A percentile compares a stretch with the other conserved stretches of the same genome.
These are phyloP conservation scores for Bombus ignitus DNA, from an alignment of 1,140 invertebrate genomes.

Conservation along the genomic window DNA sequence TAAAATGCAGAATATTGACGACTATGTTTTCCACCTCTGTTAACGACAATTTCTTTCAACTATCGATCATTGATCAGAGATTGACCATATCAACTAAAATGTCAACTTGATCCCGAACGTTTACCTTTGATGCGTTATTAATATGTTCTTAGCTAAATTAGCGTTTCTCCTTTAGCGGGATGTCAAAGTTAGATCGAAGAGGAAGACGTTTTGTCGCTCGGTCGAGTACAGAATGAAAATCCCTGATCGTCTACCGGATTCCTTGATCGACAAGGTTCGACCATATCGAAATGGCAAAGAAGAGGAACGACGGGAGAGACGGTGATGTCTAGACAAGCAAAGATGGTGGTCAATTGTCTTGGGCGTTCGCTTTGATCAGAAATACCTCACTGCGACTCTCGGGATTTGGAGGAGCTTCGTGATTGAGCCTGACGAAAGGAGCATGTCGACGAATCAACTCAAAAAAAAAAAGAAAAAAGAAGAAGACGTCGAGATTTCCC, in stretches of 20 bases:
- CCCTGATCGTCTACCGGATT: not conserved
- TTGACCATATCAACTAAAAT: not conserved
- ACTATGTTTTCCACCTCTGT: not conserved
- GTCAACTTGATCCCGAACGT: no score
- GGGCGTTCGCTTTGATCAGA: constrained; percentile 35
- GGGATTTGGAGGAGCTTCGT: constrained; percentile 28
- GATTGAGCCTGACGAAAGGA: constrained; percentile 10
- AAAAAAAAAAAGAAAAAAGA: not conserved
- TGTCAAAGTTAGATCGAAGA: not conserved
- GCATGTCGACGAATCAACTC: no score
- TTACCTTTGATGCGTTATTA: not conserved
- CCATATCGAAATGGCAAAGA: constrained; percentile 1
- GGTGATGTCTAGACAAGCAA: constrained; percentile 29
- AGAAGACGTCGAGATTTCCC: not conserved
- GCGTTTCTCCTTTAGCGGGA: not conserved
- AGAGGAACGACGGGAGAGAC: not conserved
- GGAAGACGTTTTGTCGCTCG: not conserved
- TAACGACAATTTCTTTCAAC: not conserved
- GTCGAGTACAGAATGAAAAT: not conserved
- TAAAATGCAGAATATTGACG: no score
- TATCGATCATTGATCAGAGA: not conserved
- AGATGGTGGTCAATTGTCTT: constrained; percentile 48
- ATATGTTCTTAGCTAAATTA: not conserved
- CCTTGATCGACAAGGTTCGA: not conserved
- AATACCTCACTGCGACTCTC: constrained; percentile 9